phyloP scores from a whole-genome alignment of 2,113 vertebrate genomes.

The Pteropus alecto region DNA sequence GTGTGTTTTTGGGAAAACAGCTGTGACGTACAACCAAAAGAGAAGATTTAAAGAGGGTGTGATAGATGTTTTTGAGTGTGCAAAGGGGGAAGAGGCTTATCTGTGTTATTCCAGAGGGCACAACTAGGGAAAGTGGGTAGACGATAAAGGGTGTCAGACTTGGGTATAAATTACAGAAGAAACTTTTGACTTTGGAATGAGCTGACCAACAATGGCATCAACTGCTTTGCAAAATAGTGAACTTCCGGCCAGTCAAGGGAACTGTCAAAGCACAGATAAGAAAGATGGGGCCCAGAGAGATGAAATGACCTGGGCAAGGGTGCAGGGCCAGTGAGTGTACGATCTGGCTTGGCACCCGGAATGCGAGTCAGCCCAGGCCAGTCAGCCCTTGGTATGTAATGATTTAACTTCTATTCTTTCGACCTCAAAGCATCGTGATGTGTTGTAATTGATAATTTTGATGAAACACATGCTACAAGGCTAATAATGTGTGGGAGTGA shows the following conservation, averaged over 20 bases:
- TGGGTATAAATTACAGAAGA: conserved; percentile 34
- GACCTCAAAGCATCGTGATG: background rate
- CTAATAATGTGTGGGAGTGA: background rate
- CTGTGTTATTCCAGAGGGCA: conserved; percentile 48
- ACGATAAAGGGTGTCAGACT: background rate
- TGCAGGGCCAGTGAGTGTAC: background rate
- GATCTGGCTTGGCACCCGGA: background rate
- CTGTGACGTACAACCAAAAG: background rate
- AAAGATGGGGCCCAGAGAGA: background rate
- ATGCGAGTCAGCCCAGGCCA: background rate
- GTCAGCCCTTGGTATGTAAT: background rate
- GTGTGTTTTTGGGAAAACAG: background rate
- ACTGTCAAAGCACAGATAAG: conserved; percentile 28
- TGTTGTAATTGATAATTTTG: background rate
- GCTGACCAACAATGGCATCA: conserved; percentile 23
- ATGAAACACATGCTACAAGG: background rate
- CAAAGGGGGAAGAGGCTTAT: background rate
- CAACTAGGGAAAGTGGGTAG: background rate
- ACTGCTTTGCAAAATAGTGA: conserved; percentile 37
- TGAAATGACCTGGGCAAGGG: background rate
- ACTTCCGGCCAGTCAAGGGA: background rate
- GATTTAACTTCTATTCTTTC: conserved; percentile 4
- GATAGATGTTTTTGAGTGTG: conserved; percentile 6
- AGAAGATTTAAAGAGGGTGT: background rate
- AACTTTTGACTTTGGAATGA: conserved; percentile 25